Base-by-base conservation (phyloP, 2,888 invertebrate genomes). In the Coenonympha arcania region DNA sequence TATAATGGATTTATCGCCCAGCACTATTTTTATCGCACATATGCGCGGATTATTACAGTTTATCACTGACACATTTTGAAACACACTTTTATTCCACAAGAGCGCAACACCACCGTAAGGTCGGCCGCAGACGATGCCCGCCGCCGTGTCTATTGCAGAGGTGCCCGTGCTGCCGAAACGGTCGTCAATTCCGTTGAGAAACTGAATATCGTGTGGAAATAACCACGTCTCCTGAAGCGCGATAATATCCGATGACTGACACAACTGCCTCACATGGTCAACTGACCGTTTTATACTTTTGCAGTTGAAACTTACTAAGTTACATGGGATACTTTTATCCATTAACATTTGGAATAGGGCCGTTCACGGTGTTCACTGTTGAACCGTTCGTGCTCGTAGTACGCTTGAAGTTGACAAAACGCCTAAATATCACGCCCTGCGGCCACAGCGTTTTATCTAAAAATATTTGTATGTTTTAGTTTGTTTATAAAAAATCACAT, bases 61-160 rank as follows among this genome's bases (percentile, higher is more conserved):
- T 3, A 59, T 8, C 4, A 56, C 44, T 0, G 53, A 36, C 15
- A 59, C 59, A n/a, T 40, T 31, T n/a, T 39, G 19, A 28, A 60
- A 58, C 2, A 22, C 50, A 20, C 16, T 13, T 2, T 30, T 45
- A 2, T 54, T 18, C 53, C 53, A 59, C 5, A 59, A 37, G 4
- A 59, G n/a, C n/a, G 54, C 58, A 0, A 56, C 52, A 4, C 57
- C 60, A 2, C 58, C 60, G 26, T 55, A 47, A 2, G 53, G 55
- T 3, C 57, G 16, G 2, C 58, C 55, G 4, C 40, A 18, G 11
- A 60, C 37, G n/a, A 55, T 19, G 8, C 57, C 57, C 1, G 33
- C 42, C 8, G 55, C 5, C 13, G 52, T 52, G 34, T 60, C 54
- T 11, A 60, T 39, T 2, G 45, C 45, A 9, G 45, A 45, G 8